Conservation (phyloP, 2,888 invertebrate genomes). For the Sinodicranocentrus sp. region DNA sequence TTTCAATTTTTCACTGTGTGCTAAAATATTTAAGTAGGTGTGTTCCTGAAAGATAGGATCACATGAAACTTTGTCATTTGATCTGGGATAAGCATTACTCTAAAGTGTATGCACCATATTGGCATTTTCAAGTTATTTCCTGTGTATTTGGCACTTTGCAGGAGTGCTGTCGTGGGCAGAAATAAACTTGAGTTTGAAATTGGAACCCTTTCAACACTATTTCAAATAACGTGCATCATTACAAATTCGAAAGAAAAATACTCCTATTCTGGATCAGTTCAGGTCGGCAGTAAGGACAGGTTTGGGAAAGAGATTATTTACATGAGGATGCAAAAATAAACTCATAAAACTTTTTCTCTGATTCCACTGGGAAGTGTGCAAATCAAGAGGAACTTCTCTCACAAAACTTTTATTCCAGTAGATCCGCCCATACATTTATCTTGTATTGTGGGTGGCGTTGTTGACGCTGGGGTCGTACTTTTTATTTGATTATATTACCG, state of each 20-base stretch:
- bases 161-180: not conserved
- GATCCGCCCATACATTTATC: not conserved
- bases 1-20: not conserved
- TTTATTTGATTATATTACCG: not conserved
- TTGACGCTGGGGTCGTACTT: not conserved
- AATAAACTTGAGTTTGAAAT: not conserved
- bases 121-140: too few relatives aligned
- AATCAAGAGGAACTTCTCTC: not conserved
- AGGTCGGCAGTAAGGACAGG: not conserved
- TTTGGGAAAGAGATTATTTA: not conserved
- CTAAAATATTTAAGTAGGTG: not conserved
- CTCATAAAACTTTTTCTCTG: too few relatives aligned
- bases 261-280: not conserved
- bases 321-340: not conserved
- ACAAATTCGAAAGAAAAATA: not conserved
- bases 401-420: not conserved
- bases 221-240: constrained; percentile 8
- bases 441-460: not conserved
- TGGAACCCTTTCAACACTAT: not conserved
- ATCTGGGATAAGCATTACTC: too few relatives aligned
- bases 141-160: not conserved
- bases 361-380: too few relatives aligned
- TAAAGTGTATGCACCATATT: too few relatives aligned
- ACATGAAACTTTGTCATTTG: too few relatives aligned
- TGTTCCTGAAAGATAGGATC: not conserved